Conservation (phyloP, 1,140 invertebrate genomes). For the Panagrolaimus sp. region DNA sequence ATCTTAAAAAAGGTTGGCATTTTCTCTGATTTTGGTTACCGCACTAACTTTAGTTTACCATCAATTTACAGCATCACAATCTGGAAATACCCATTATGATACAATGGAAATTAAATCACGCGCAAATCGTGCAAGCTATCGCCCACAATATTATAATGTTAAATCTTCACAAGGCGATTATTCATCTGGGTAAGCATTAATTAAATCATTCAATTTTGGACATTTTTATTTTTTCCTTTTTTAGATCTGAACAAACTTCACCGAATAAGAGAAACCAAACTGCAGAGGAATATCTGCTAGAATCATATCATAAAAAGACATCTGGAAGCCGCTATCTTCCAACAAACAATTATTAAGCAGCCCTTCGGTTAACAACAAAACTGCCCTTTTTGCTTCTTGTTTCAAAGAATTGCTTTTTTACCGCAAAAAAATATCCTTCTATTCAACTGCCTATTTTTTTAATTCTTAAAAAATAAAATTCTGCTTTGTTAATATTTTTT, state of each 20-base stretch:
- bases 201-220: background rate
- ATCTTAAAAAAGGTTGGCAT: background rate
- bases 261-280: slow-evolving; percentile 17
- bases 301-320: background rate
- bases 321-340: too few relatives aligned
- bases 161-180: background rate
- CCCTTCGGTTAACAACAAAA: too few relatives aligned
- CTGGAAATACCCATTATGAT: background rate
- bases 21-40: background rate
- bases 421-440: too few relatives aligned
- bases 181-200: background rate
- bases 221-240: background rate
- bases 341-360: too few relatives aligned
- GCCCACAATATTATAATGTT: background rate
- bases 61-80: background rate
- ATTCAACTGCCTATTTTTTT: too few relatives aligned
- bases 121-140: background rate
- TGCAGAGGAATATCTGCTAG: slow-evolving; percentile 13
- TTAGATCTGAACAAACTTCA: slow-evolving; percentile 1
- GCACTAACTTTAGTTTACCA: background rate
- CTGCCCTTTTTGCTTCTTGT: too few relatives aligned
- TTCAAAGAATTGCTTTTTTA: too few relatives aligned
- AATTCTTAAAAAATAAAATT: too few relatives aligned
- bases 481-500: too few relatives aligned
- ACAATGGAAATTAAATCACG: slow-evolving; percentile 12